These are phyloP conservation scores for Onychomys arenicola DNA, from an alignment of 2,797 vertebrate genomes.

Conservation along the genomic window DNA sequence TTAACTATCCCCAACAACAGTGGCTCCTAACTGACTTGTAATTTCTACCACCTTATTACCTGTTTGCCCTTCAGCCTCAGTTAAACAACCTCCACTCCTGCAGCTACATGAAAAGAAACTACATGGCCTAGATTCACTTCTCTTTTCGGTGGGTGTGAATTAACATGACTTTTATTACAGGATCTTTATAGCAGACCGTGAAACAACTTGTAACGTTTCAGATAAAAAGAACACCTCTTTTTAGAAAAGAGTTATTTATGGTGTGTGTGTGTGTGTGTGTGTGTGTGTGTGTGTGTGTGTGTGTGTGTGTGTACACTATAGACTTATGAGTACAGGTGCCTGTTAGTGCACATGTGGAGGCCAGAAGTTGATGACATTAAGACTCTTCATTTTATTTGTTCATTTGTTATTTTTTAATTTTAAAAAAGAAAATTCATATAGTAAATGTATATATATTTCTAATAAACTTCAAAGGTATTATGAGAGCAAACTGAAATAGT, in stretches of 20 bases:
- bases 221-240: background rate
- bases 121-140: background rate
- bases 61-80: background rate
- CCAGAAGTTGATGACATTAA: background rate
- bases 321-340: background rate
- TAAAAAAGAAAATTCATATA: background rate
- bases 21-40: background rate
- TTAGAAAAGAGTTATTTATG: background rate
- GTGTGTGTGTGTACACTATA: background rate
- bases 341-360: background rate
- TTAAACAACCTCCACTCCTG: background rate
- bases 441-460: background rate
- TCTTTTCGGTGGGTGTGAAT: slow-evolving; percentile 39
- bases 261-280: background rate
- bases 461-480: background rate
- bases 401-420: background rate
- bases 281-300: background rate
- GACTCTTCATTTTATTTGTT: background rate
- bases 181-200: slow-evolving; percentile 36
- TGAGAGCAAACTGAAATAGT: background rate
- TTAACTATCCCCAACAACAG: background rate
- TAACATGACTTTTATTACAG: slow-evolving; percentile 37
- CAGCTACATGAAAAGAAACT: slow-evolving; percentile 2
- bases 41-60: slow-evolving; percentile 9
- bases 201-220: background rate